phyloP scores from a whole-genome alignment of 2,113 vertebrate genomes.

The Channa argus region DNA sequence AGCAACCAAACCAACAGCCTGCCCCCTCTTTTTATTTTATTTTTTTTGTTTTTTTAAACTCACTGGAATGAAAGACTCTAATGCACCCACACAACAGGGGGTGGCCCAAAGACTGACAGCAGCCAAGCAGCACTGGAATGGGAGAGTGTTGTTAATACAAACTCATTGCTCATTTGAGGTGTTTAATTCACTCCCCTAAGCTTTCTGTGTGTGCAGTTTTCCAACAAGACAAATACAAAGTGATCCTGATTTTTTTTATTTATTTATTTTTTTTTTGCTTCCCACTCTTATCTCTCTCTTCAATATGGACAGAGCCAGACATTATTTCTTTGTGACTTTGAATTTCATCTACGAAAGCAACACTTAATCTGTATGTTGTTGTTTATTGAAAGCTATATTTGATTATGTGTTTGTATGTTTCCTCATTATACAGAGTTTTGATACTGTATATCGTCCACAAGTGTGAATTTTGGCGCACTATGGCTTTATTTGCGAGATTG shows the following conservation, averaged over 20 bases:
- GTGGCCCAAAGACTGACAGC: slow-evolving; percentile 70
- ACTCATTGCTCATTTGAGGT: slow-evolving; percentile 66
- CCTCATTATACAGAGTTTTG: slow-evolving; percentile 70
- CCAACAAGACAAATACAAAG: slow-evolving; percentile 66
- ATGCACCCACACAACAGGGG: slow-evolving; percentile 57
- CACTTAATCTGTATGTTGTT: slow-evolving; percentile 60
- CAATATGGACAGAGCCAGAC: slow-evolving; percentile 63
- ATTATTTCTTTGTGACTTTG: slow-evolving; percentile 64
- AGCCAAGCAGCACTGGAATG: slow-evolving; percentile 67
- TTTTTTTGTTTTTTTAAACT: slow-evolving; percentile 55
- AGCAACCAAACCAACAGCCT: slow-evolving; percentile 63
- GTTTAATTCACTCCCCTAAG: slow-evolving; percentile 65
- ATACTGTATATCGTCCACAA: slow-evolving; percentile 66
- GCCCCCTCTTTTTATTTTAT: slow-evolving; percentile 26
- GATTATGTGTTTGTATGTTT: slow-evolving; percentile 65
- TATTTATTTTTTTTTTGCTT: slow-evolving; percentile 16
- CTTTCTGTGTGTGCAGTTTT: slow-evolving; percentile 64
- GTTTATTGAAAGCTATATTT: slow-evolving; percentile 74
- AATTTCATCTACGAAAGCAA: slow-evolving; percentile 69
- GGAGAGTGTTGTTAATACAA: slow-evolving; percentile 60
- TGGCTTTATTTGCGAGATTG: slow-evolving; percentile 52
- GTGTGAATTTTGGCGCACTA: slow-evolving; percentile 68
- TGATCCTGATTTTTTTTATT: slow-evolving; percentile 44
- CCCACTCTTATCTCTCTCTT: slow-evolving; percentile 36
- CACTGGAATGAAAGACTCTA: slow-evolving; percentile 79